Evolutionary conservation across 2,113 vertebrate genomes (phyloP).

Genomic region (Hystrix brachyura): DNA sequence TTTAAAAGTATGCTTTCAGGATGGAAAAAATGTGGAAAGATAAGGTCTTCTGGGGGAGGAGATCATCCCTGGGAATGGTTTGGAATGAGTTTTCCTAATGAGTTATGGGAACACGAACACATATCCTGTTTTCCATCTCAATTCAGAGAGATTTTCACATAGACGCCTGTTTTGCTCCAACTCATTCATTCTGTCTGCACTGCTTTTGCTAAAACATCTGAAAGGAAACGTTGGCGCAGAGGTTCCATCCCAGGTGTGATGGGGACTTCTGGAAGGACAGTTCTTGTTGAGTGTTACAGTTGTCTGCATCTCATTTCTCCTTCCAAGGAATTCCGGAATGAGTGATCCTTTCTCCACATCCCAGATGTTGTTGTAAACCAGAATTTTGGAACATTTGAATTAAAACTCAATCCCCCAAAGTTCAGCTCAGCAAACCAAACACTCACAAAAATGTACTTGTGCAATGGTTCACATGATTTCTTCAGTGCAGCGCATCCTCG

Average conservation of each 20-base stretch:
- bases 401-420: slow-evolving; percentile 80
- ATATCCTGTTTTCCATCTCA: slow-evolving; percentile 82
- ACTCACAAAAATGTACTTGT: slow-evolving; percentile 78
- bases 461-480: slow-evolving; percentile 52
- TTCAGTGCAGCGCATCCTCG: not conserved
- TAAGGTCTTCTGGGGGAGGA: slow-evolving; percentile 80
- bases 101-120: slow-evolving; percentile 81
- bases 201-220: slow-evolving; percentile 76
- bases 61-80: slow-evolving; percentile 74
- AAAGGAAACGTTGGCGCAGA: slow-evolving; percentile 78
- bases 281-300: slow-evolving; percentile 77
- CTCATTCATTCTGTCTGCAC: slow-evolving; percentile 72
- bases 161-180: slow-evolving; percentile 72
- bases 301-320: slow-evolving; percentile 73
- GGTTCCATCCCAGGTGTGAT: slow-evolving; percentile 81
- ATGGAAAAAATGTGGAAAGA: slow-evolving; percentile 72
- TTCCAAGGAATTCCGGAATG: slow-evolving; percentile 72
- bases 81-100: slow-evolving; percentile 84
- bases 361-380: slow-evolving; percentile 74
- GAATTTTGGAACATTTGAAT: slow-evolving; percentile 72
- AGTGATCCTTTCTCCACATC: slow-evolving; percentile 73
- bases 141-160: slow-evolving; percentile 74
- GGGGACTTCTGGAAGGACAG: slow-evolving; percentile 81
- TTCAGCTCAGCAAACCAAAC: slow-evolving; percentile 80
- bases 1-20: slow-evolving; percentile 56